These are phyloP conservation scores for Pristis pectinata DNA, from an alignment of 2,797 vertebrate genomes.

Conservation along the genomic window DNA sequence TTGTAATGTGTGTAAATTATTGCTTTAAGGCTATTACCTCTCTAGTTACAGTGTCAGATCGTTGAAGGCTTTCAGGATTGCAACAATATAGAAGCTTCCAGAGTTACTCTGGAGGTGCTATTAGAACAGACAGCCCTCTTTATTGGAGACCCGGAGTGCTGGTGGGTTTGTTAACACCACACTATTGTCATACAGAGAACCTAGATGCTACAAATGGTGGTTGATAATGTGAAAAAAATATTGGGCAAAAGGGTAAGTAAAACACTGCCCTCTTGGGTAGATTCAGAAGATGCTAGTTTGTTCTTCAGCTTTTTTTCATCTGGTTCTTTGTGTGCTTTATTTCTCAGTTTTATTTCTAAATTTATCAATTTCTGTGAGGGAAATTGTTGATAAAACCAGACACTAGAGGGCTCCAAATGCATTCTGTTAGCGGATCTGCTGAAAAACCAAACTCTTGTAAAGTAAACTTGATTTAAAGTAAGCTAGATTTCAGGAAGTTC, in stretches of 20 bases:
- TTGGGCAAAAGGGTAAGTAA: background rate
- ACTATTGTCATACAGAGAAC: too few species aligned
- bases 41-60: too few species aligned
- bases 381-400: background rate
- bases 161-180: too few species aligned
- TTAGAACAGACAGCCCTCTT: too few species aligned
- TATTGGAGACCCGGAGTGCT: too few species aligned
- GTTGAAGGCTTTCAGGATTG: too few species aligned
- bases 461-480: background rate
- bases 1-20: too few species aligned
- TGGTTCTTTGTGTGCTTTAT: background rate
- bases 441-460: background rate
- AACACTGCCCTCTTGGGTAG: background rate
- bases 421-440: background rate
- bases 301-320: background rate
- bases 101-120: too few species aligned
- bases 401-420: constrained; percentile 30
- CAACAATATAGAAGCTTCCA: too few species aligned
- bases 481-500: background rate
- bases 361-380: background rate
- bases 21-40: too few species aligned
- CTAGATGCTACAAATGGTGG: too few species aligned
- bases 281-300: background rate
- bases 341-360: background rate
- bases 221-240: too few species aligned